Conservation (phyloP, 2,888 invertebrate genomes). For the Dasypogon diadema region DNA sequence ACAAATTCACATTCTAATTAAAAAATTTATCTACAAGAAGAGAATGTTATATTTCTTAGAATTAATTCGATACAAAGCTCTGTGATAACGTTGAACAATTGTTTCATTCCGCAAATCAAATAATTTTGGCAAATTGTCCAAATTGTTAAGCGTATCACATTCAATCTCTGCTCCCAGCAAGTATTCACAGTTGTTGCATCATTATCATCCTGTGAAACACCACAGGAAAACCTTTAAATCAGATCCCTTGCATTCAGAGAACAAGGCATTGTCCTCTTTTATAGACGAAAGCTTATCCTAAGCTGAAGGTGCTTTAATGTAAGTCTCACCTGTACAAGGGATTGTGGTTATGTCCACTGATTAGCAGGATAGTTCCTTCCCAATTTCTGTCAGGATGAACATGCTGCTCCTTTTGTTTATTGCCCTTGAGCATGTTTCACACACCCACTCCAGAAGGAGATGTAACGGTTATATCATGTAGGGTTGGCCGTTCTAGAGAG, state of each 20-base stretch:
- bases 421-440: conserved; percentile 20
- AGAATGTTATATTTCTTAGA: too few relatives aligned
- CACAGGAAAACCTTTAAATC: conserved; percentile 35
- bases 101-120: not conserved
- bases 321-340: conserved; percentile 37
- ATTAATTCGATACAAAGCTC: too few relatives aligned
- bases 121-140: not conserved
- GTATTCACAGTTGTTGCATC: conserved; percentile 23
- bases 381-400: conserved; percentile 38
- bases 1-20: too few relatives aligned
- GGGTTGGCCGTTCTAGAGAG: too few relatives aligned
- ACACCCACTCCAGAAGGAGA: conserved; percentile 1
- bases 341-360: conserved; percentile 46
- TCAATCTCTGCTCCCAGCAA: not conserved
- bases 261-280: not conserved
- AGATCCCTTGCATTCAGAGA: conserved; percentile 10
- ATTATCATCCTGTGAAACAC: conserved; percentile 19
- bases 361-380: conserved; percentile 40
- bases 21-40: too few relatives aligned
- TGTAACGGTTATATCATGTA: too few relatives aligned
- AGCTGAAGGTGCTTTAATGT: conserved; percentile 5
- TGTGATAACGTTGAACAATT: too few relatives aligned
- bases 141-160: not conserved
- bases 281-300: not conserved
- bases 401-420: conserved; percentile 48